Evolutionary conservation across 2,797 vertebrate genomes (phyloP).

Genomic region (Pristis pectinata): DNA sequence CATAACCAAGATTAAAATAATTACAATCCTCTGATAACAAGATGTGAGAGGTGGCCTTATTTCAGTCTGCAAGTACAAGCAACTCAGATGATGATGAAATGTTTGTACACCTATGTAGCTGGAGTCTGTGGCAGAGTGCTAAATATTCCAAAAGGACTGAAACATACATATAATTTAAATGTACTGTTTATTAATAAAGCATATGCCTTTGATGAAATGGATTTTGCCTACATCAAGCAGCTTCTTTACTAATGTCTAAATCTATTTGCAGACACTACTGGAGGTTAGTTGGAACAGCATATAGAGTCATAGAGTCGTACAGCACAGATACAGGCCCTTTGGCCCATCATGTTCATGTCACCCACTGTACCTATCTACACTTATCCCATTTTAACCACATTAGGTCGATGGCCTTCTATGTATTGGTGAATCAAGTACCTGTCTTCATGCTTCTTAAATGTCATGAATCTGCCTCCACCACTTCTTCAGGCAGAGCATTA

Average conservation of each 20-base stretch:
- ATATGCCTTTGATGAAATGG: background rate
- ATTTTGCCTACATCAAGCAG: background rate
- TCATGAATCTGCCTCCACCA: no score
- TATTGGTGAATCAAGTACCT: no score
- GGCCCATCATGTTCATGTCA: no score
- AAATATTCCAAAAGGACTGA: background rate
- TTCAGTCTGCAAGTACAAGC: background rate
- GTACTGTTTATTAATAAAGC: background rate
- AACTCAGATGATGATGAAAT: background rate
- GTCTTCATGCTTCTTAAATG: no score
- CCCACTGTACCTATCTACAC: no score
- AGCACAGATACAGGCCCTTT: no score
- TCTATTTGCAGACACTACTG: no score
- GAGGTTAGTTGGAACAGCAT: background rate
- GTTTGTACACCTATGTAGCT: background rate
- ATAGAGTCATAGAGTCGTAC: no score
- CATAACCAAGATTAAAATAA: background rate
- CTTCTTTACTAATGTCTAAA: background rate
- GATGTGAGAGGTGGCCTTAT: background rate
- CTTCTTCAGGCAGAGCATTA: no score
- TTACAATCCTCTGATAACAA: background rate
- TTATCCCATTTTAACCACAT: no score
- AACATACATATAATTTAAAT: background rate
- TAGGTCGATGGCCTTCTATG: no score
- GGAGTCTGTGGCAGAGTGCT: no score